These are phyloP conservation scores for Trachops cirrhosus DNA, from an alignment of 2,797 vertebrate species.

Conservation along the genomic window DNA sequence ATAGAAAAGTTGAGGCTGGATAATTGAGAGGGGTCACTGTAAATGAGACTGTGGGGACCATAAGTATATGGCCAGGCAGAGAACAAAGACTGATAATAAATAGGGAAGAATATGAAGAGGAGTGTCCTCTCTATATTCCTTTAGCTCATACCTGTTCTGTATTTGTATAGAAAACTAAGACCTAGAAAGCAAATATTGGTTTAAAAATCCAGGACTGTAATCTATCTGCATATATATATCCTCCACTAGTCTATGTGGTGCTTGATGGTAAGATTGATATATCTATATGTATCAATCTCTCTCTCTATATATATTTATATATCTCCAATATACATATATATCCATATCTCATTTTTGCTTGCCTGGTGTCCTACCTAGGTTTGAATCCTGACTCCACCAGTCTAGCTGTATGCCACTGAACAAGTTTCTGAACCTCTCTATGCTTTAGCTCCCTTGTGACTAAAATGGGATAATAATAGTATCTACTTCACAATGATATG, in stretches of 20 bases:
- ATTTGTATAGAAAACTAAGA: not conserved
- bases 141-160: not conserved
- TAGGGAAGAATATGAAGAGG: not conserved
- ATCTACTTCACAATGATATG: not conserved
- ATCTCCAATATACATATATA: not conserved
- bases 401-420: not conserved
- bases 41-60: not conserved
- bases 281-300: not conserved
- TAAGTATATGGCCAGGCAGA: not conserved
- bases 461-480: not conserved
- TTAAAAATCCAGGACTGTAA: not conserved
- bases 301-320: too few species aligned
- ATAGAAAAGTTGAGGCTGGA: not conserved
- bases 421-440: not conserved
- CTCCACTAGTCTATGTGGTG: not conserved
- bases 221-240: not conserved
- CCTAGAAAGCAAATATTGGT: not conserved
- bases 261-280: not conserved
- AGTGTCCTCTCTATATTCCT: not conserved
- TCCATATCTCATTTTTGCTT: not conserved
- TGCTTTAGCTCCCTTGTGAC: not conserved
- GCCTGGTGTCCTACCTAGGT: not conserved
- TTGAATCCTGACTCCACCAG: not conserved
- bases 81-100: not conserved
- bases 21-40: not conserved